These are phyloP conservation scores for Agrenia bidenticulata DNA, from an alignment of 2,888 invertebrate species.

Conservation along the genomic window DNA sequence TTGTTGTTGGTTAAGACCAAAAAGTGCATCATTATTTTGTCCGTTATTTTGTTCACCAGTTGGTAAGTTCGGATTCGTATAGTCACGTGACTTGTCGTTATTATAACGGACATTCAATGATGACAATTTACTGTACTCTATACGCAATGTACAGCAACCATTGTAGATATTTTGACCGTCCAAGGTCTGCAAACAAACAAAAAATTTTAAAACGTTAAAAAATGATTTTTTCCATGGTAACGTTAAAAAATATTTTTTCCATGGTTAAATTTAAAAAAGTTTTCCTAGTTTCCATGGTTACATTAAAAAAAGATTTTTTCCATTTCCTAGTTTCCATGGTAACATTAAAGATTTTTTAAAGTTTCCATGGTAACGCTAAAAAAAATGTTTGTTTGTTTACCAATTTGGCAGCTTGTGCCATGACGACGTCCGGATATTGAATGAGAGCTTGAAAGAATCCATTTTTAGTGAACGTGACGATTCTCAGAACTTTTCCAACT, in stretches of 20 bases:
- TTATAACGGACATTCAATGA: slow-evolving; percentile 99
- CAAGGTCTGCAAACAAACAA: slow-evolving; percentile 66
- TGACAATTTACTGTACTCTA: slow-evolving; percentile 98
- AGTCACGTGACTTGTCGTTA: slow-evolving; percentile 99
- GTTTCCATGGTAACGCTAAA: too few species aligned
- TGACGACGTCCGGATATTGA: slow-evolving; percentile 95
- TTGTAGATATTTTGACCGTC: slow-evolving; percentile 99
- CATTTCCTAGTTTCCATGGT: too few species aligned
- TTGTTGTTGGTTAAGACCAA: slow-evolving; percentile 1
- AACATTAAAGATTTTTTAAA: too few species aligned
- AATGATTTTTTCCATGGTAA: too few species aligned
- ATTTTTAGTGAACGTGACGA: slow-evolving; percentile 99
- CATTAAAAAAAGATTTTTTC: too few species aligned
- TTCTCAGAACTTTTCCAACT: slow-evolving; percentile 97
- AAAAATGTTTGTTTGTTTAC: slow-evolving; percentile 65
- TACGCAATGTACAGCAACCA: slow-evolving; percentile 97
- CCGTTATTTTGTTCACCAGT: slow-evolving; percentile 76
- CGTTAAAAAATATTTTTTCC: too few species aligned
- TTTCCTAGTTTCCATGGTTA: too few species aligned
- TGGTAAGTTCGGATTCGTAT: slow-evolving; percentile 96
- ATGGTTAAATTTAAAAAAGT: too few species aligned
- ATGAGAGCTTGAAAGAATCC: slow-evolving; percentile 99
- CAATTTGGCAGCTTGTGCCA: slow-evolving; percentile 95
- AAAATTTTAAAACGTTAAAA: too few species aligned
- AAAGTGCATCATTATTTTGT: background rate